Evolutionary conservation across 2,888 invertebrate genomes (phyloP).

Genomic region (Trachelus iudaicus): DNA sequence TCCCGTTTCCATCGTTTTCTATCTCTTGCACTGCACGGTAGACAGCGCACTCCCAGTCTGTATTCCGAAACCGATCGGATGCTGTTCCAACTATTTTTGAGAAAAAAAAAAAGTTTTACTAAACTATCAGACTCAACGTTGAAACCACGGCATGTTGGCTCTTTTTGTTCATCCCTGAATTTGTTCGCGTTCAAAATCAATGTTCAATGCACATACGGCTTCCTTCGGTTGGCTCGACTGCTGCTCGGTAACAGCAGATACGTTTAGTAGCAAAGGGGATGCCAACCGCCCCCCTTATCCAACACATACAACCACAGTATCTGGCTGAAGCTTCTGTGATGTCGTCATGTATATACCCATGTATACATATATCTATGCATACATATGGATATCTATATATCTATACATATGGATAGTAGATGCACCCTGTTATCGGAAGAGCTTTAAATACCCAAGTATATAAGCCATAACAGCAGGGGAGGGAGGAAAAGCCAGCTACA

Average conservation of each 20-base stretch:
- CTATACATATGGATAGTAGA: neutral
- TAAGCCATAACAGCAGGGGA: neutral
- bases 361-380: neutral
- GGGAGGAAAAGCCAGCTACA: neutral
- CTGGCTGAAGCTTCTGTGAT: neutral
- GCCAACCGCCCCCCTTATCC: neutral
- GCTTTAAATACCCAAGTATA: conserved; percentile 5
- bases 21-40: neutral
- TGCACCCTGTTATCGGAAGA: conserved; percentile 1
- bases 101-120: neutral
- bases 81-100: neutral
- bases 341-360: neutral
- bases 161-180: conserved; percentile 23
- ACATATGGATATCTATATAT: neutral
- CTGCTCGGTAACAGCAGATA: neutral
- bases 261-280: neutral
- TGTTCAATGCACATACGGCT: conserved; percentile 55
- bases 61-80: neutral
- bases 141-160: neutral
- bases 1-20: conserved; percentile 17
- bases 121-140: neutral
- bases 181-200: conserved; percentile 54
- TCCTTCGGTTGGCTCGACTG: conserved; percentile 25
- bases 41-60: neutral
- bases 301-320: neutral